Base-by-base conservation (phyloP, 2,888 invertebrate species). In the Suillia variegata region DNA sequence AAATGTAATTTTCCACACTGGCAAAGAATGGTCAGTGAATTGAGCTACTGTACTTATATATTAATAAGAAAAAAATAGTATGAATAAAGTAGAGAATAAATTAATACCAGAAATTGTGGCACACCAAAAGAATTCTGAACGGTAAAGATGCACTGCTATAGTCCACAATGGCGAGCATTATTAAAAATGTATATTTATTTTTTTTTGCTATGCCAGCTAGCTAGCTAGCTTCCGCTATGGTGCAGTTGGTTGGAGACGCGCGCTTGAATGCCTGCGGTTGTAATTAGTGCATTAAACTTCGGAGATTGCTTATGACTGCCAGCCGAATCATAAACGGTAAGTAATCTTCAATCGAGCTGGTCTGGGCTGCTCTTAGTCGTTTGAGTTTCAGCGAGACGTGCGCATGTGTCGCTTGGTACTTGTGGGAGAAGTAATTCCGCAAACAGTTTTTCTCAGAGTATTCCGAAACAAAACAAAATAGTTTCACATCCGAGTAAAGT, bases 211-310 rank as follows among this genome's bases (percentile, higher is more conserved):
- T 8, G 45, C 20, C 18, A 20, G 5, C 8, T 20, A n/a, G n/a
- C n/a, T n/a, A n/a, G n/a, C n/a, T n/a, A n/a, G n/a, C n/a, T n/a
- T n/a, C n/a, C n/a, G n/a, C n/a, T n/a, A n/a, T n/a, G 4, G 45
- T 45, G 38, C 38, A 38, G 38, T 38, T 10, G 5, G 5, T 26
- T 6, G n/a, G n/a, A n/a, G 31, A 6, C 6, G 31, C 31, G 64
- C 69, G 70, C 70, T 68, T 74, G 72, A 73, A 77, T 76, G 77
- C 74, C 52, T 18, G 45, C 52, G 66, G 62, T 65, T 73, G 62
- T 69, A 76, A 76, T 76, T 72, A 76, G 76, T 76, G 76, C 76
- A 77, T 76, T 76, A 75, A 75, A 67, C 61, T 58, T 65, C 62
- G 42, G 12, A 38, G 56, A 12, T 49, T 20, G 34, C 34, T 42